Percentiles rank a stretch among this genome's conserved stretches.
phyloP scores from a whole-genome alignment of 1,140 invertebrate genomes.

The Penaeus vannamei region DNA sequence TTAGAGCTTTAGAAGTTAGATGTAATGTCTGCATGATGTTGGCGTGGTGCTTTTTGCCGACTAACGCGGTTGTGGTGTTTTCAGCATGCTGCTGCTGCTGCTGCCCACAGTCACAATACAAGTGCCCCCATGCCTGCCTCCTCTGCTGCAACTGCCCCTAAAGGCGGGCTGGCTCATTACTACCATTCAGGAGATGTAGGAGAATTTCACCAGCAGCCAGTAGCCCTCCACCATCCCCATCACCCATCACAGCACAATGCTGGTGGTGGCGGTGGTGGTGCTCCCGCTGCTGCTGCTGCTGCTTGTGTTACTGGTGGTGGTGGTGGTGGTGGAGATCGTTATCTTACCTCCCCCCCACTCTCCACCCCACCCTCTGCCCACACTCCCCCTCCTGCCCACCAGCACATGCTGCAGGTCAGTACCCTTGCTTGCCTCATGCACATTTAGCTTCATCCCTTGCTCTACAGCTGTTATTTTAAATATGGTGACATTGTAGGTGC shows the following conservation, averaged over 20 bases:
- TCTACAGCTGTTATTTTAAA: neutral
- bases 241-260: constrained; percentile 36
- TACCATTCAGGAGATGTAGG: constrained; percentile 56
- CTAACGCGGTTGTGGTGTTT: constrained; percentile 66
- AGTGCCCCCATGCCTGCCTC: constrained; percentile 43
- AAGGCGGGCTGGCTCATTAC: constrained; percentile 55
- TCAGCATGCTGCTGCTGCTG: constrained; percentile 63
- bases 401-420: constrained; percentile 61
- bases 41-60: constrained; percentile 44
- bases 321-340: constrained; percentile 52
- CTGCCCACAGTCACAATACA: constrained; percentile 51
- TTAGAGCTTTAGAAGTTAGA: too few relatives aligned
- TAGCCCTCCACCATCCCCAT: constrained; percentile 52
- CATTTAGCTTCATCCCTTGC: neutral
- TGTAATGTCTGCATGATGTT: constrained; percentile 44
- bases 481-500: neutral
- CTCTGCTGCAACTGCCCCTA: constrained; percentile 47
- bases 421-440: constrained; percentile 14
- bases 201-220: constrained; percentile 51
- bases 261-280: constrained; percentile 49
- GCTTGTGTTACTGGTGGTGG: neutral
- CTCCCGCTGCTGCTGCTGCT: neutral
- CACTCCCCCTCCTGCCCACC: constrained; percentile 62
- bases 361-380: constrained; percentile 58
- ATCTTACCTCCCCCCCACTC: constrained; percentile 53